Conservation (phyloP, 2,797 vertebrate genomes). For the Chloroceryle amazona region DNA sequence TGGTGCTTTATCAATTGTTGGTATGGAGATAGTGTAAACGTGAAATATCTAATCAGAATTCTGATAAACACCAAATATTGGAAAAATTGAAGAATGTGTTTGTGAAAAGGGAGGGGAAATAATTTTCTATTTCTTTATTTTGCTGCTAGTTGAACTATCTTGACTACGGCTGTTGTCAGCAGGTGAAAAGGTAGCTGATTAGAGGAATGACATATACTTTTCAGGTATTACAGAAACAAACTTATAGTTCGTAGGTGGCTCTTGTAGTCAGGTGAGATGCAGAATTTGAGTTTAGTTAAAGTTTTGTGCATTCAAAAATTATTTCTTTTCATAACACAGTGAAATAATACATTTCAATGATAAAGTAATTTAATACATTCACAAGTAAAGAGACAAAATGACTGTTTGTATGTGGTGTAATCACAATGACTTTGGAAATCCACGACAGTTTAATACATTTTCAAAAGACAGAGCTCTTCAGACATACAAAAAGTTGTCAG, state of each 20-base stretch:
- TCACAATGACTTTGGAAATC: not conserved
- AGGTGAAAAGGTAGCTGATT: not conserved
- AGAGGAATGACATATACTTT: not conserved
- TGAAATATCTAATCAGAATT: conserved; percentile 11
- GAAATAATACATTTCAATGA: not conserved
- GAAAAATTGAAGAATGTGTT: not conserved
- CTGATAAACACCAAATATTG: not conserved
- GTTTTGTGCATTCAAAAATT: not conserved
- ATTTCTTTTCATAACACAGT: not conserved
- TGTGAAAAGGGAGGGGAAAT: conserved; percentile 11
- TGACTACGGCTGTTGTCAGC: not conserved
- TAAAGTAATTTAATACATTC: not conserved
- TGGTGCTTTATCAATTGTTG: conserved; percentile 34
- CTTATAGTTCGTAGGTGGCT: not conserved
- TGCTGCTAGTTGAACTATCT: not conserved
- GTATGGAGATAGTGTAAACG: not conserved
- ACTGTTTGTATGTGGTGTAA: not conserved
- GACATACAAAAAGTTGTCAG: not conserved
- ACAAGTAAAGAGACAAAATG: not conserved
- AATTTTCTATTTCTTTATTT: not conserved
- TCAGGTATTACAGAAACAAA: not conserved
- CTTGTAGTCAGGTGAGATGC: not conserved
- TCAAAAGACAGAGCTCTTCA: not conserved
- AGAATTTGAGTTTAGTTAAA: not conserved
- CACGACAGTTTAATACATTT: not conserved